Evolutionary conservation across 2,888 invertebrate genomes (phyloP).

Genomic region (Caenorhabditis sulstoni): DNA sequence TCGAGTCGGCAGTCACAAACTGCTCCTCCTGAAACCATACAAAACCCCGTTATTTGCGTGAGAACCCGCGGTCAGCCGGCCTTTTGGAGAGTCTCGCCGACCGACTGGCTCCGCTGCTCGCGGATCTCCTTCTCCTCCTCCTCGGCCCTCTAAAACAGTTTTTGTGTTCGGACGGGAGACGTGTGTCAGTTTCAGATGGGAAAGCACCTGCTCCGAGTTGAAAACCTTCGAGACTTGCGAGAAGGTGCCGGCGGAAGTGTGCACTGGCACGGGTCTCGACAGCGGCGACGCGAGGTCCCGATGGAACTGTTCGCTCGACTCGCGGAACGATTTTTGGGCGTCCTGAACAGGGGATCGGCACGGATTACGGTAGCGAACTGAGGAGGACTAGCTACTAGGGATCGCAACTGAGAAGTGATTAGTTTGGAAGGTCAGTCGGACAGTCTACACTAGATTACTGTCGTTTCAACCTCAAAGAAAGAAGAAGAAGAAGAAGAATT

Average conservation of each 20-base stretch:
- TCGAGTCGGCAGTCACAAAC: conserved; percentile 14
- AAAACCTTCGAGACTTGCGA: conserved; percentile 41
- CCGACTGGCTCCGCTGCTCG: conserved; percentile 23
- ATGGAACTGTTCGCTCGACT: conserved; percentile 43
- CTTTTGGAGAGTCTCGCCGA: conserved; percentile 12
- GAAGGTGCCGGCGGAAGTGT: conserved; percentile 35
- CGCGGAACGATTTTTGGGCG: conserved; percentile 43
- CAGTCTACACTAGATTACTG: neutral
- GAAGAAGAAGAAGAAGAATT: conserved; percentile 45
- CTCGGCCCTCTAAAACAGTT: conserved; percentile 6
- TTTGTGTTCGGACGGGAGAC: too few relatives aligned
- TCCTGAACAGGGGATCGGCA: conserved; percentile 23
- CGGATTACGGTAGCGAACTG: conserved; percentile 4
- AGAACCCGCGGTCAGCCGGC: neutral
- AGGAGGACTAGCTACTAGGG: neutral
- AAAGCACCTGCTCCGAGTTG: conserved; percentile 43
- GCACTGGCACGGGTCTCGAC: conserved; percentile 33
- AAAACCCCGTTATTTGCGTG: neutral
- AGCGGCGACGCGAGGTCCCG: conserved; percentile 52
- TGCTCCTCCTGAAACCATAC: conserved; percentile 41
- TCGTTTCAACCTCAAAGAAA: conserved; percentile 42
- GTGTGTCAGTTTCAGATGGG: neutral
- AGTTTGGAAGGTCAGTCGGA: neutral
- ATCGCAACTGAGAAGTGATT: neutral
- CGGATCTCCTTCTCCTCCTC: conserved; percentile 32